These are phyloP conservation scores for Podotricha telesiphe DNA, from an alignment of 2,888 invertebrate species.

Conservation along the genomic window DNA sequence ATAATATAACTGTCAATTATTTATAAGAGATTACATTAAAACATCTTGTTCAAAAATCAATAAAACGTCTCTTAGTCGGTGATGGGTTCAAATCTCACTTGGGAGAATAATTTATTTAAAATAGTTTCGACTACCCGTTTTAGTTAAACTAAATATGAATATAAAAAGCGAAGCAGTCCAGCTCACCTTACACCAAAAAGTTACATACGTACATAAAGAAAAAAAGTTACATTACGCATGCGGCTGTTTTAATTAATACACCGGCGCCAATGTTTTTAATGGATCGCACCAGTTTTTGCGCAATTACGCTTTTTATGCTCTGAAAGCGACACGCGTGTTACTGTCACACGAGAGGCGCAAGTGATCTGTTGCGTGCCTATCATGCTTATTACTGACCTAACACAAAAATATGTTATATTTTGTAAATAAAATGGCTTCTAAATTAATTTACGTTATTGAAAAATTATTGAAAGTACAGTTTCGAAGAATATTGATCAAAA, in stretches of 20 bases:
- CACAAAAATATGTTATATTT: too few relatives aligned
- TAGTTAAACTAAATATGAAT: too few relatives aligned
- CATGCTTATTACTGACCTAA: conserved; percentile 7
- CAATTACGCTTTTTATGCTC: conserved; percentile 45
- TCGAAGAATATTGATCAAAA: too few relatives aligned
- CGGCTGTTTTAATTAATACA: conserved; percentile 24
- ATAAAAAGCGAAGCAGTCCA: background rate
- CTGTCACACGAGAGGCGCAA: conserved; percentile 27
- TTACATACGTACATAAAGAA: background rate
- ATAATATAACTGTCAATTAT: background rate
- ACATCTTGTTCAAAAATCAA: too few relatives aligned
- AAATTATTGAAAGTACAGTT: too few relatives aligned
- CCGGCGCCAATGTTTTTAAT: conserved; percentile 36
- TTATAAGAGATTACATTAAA: too few relatives aligned
- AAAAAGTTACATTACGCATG: conserved; percentile 32
- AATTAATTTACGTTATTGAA: too few relatives aligned
- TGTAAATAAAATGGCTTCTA: too few relatives aligned
- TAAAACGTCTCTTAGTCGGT: background rate
- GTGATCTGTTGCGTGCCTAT: background rate
- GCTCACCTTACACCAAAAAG: background rate
- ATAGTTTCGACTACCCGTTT: too few relatives aligned
- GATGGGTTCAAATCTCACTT: background rate
- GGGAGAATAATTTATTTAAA: background rate
- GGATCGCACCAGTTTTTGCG: conserved; percentile 42
- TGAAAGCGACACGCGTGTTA: conserved; percentile 37